Evolutionary conservation across 2,888 invertebrate genomes (phyloP), one percentile per base, ranked within the genome.

Genomic region (Mythimna albipuncta): DNA sequence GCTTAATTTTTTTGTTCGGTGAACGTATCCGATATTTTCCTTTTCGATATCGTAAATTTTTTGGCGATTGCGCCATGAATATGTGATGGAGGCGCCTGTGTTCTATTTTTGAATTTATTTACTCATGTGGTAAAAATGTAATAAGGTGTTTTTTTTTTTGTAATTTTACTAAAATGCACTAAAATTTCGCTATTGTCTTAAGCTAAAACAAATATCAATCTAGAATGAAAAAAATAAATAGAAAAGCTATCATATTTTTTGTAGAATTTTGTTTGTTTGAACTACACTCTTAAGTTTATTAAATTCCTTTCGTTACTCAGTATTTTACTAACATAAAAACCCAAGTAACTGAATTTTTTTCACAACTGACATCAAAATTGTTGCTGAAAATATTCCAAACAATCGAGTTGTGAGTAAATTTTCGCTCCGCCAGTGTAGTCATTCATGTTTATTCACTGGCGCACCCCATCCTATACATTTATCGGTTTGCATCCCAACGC

Each of bases 381-480:
- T 50, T 19, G n/a, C n/a, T 32, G 52, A 47, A 63, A 62, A 78
- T 68, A 57, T 58, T 64, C 35, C 21, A 10, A 64, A 77, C 65
- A 77, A 81, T 82, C 54, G 72, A 6, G 32, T 10, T 21, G 52
- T 21, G 55, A 35, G 64, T 65, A 72, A 26, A 67, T 72, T 69
- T 81, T 80, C 59, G 58, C 58, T 62, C 77, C 54, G 63, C 32
- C 83, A 89, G 85, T 91, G 89, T 89, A 90, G 83, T 77, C 85
- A 80, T 89, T 90, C 87, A 87, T 90, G 88, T 91, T 89, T 90
- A 90, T 91, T 91, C 88, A 91, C 92, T 85, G 89, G 79, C 89
- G 83, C 84, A 84, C 90, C 90, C 91, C 88, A 91, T 89, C 89
- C 91, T 88, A 92, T 91, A 91, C 94, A 93, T 95, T 94, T 94